Base-by-base conservation (phyloP, 2,797 vertebrate species). In the Pseudomugil tenellus region DNA sequence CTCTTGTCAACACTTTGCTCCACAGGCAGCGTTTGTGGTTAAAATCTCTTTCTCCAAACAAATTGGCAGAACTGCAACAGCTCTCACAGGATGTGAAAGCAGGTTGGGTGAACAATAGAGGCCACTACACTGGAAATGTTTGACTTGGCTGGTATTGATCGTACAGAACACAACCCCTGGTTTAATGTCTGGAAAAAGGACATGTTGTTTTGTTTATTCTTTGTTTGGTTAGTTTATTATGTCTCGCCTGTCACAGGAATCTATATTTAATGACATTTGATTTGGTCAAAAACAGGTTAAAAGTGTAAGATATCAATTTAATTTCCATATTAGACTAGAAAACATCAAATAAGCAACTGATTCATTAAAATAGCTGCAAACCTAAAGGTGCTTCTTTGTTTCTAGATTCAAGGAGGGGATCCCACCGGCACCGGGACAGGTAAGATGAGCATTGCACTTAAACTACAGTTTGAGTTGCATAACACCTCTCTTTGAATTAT, bases 371-470 rank as follows among this genome's bases (percentile, higher is more conserved):
- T 17, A 6, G 14, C 14, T 41, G 29, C 3, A 58, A 34, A 39
- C 32, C 37, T 80, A 16, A 57, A 23, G 17, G 10, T 3, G 23
- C 23, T n/a, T 48, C 37, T 39, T 19, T 28, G 4, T 63, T 68
- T 74, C 19, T 84, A 99, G 98, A 99, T 99, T 87, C 98, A 99
- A 83, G 98, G 98, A 39, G 98, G 98, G 4, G 98, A 99, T 86
- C 98, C 98, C 0, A 98, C 97, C 2, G 98, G 97, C 86, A 98
- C 97, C 0, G 97, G 98, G 54, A 97, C 96, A 92, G 97, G 98
- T 99, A 89, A 76, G 88, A 49, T 0, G 3, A 76, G 46, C 26
- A 19, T 72, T 53, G 58, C 65, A 70, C 80, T 73, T 32, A 23
- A 59, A 73, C 28, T 41, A 48, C 63, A 59, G 84, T 74, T 68